Base-by-base conservation (phyloP, 2,113 vertebrate species). In the Leptosomus discolor region DNA sequence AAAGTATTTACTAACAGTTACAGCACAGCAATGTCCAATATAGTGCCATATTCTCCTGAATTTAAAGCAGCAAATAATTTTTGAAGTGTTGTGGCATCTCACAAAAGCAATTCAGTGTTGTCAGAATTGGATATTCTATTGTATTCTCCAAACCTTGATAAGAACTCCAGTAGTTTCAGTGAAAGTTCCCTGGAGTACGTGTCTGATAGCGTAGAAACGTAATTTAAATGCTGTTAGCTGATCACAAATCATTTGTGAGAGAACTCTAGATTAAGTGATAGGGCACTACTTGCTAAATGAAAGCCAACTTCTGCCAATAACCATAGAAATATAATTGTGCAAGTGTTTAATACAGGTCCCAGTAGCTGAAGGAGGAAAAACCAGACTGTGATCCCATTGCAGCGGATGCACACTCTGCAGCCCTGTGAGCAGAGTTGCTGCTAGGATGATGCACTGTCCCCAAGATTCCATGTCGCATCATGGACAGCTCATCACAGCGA, bases 381-480 rank as follows among this genome's bases (percentile, higher is more conserved):
- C 0, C 22, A 39, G 41, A 4, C 9, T 26, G 63, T 12, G 24
- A 50, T 5, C 29, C 46, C 39, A 11, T 27, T 45, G 57, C 90
- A 37, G 45, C 61, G 26, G 17, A 57, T 29, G 58, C n/a, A 51
- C 43, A 64, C 34, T 6, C 45, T 12, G 8, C 36, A n/a, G 57
- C 17, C 32, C 58, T 8, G 36, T 1, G 11, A 46, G 58, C 71
- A 53, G 54, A 63, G 70, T 1, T 68, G 53, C 60, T 64, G 34
- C 30, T 22, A 4, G 43, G 29, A 15, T 15, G 30, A 18, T 11
- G 32, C 46, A 14, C 12, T 1, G 1, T n/a, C 32, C 57, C n/a
- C 64, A 45, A 0, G 21, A 36, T 3, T 26, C 30, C 1, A 0
- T 8, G 36, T 23, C 32, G 39, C 19, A 12, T 13, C 10, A 2